phyloP scores from a whole-genome alignment of 1,140 invertebrate genomes.

The Danaus melanippus region DNA sequence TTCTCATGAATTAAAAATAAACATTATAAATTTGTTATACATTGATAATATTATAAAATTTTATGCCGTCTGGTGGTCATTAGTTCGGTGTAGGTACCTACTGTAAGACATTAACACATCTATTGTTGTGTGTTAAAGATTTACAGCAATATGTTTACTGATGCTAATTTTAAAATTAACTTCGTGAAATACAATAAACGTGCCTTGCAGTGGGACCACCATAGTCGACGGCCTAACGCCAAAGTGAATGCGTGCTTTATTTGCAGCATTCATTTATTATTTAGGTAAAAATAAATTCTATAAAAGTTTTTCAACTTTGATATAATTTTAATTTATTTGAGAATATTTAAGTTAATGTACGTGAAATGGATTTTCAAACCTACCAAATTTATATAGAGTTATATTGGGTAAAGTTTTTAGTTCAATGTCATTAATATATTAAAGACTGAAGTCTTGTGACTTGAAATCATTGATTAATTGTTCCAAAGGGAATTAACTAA shows the following conservation, averaged over 20 bases:
- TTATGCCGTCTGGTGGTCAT: slow-evolving; percentile 4
- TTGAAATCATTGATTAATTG: too few species aligned
- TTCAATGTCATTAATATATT: too few species aligned
- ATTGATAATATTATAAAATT: neutral
- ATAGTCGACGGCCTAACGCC: slow-evolving; percentile 38
- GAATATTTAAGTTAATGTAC: neutral
- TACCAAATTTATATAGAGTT: too few species aligned
- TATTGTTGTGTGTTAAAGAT: slow-evolving; percentile 41
- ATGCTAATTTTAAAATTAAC: slow-evolving; percentile 66
- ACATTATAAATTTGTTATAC: too few species aligned
- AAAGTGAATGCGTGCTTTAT: slow-evolving; percentile 36
- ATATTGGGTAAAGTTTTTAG: too few species aligned
- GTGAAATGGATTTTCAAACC: neutral
- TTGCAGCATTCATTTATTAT: slow-evolving; percentile 39
- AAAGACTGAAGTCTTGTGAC: too few species aligned
- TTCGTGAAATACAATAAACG: slow-evolving; percentile 62
- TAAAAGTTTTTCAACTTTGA: slow-evolving; percentile 1
- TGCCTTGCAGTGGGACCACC: slow-evolving; percentile 53
- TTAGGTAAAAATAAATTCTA: slow-evolving; percentile 12
- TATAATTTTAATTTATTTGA: slow-evolving; percentile 10
- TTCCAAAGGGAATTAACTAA: too few species aligned
- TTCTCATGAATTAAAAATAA: too few species aligned
- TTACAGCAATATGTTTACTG: slow-evolving; percentile 50
- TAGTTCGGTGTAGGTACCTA: slow-evolving; percentile 5
- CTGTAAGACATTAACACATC: slow-evolving; percentile 26